These are phyloP conservation scores for Phyllostomus discolor DNA, from an alignment of 2,113 vertebrate genomes.

Conservation along the genomic window DNA sequence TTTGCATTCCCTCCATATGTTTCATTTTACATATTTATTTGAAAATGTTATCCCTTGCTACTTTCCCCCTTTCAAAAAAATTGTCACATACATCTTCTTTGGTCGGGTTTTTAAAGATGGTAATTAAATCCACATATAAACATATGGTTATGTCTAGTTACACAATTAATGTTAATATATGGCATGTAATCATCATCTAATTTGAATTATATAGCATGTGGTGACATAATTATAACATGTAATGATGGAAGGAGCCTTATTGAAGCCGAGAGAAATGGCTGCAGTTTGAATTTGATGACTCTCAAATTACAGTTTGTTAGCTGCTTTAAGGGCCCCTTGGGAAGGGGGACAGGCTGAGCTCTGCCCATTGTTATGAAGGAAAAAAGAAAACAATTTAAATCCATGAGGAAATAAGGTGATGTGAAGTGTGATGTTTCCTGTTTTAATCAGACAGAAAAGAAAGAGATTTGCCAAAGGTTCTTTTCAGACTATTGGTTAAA, in stretches of 20 bases:
- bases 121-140: constrained; percentile 67
- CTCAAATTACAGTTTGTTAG: constrained; percentile 45
- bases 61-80: constrained; percentile 4
- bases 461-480: neutral
- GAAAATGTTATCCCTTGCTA: neutral
- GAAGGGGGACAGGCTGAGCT: neutral
- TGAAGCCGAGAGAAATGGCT: constrained; percentile 32
- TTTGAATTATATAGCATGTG: constrained; percentile 64
- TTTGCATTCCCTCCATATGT: neutral
- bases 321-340: constrained; percentile 5
- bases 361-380: neutral
- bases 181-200: constrained; percentile 62
- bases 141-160: constrained; percentile 70
- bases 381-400: constrained; percentile 12
- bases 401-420: neutral
- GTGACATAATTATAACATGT: constrained; percentile 66
- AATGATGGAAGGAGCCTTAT: constrained; percentile 39
- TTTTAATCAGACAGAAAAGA: constrained; percentile 9
- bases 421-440: neutral
- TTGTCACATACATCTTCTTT: constrained; percentile 16
- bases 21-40: neutral
- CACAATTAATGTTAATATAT: constrained; percentile 71
- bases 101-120: constrained; percentile 28
- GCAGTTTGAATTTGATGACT: constrained; percentile 29
- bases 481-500: constrained; percentile 30